Base-by-base conservation (phyloP, 2,888 invertebrate genomes). In the Brachypalpus laphriformis region DNA sequence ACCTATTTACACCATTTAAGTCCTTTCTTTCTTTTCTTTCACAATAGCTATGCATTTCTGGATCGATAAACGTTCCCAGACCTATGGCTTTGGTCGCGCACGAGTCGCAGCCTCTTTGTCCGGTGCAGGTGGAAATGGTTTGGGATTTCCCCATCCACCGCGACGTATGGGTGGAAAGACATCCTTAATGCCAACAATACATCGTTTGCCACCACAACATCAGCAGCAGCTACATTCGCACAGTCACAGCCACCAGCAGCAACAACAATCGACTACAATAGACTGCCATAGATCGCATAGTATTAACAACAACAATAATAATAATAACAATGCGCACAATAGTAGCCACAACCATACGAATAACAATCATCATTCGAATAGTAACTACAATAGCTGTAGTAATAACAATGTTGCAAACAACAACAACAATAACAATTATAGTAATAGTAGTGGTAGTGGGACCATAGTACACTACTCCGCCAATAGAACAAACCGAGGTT, bases 31-130 rank as follows among this genome's bases (percentile, higher is more conserved):
- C n/a, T n/a, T n/a, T n/a, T n/a, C n/a, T n/a, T 56, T 9, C 9
- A 56, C 20, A 5, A 25, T 42, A 76, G 66, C n/a, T 6, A 96
- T 96, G 96, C 96, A 96, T 96, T 96, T 96, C 94, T 96, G 96
- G 96, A 96, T 96, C 91, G 96, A 96, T 92, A 96, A 96, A 93
- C 95, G 96, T 90, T 95, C 95, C 91, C 95, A 96, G 92, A 93
- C 93, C 93, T 95, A 95, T 93, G 95, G 95, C 89, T 95, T 95
- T 90, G 95, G 95, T 89, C 94, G 96, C 89, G 94, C 94, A 89
- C 94, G 95, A 87, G 94, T 95, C 87, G 95, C 95, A 87, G 94
- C 95, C 74, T 95, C 95, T 45, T 90, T 95, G 87, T 94, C 94
- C 86, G 93, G 94, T 87, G 93, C 94, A 92, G 90, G 91, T 63